Base-by-base conservation (phyloP, 2,113 vertebrate genomes). In the Prietella phreatophila region DNA sequence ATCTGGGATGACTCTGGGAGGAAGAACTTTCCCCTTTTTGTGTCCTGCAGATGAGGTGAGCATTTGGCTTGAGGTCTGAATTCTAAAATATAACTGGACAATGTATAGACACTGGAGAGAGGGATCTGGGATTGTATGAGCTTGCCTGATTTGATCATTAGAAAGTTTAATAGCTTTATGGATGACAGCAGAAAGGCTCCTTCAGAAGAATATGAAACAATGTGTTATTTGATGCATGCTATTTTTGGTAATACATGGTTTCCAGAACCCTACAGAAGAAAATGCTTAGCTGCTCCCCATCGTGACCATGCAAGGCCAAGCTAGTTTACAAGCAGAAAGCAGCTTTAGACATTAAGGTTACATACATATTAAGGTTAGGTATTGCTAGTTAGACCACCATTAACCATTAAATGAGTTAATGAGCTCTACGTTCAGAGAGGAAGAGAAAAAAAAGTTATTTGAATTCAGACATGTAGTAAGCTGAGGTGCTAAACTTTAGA, bases 1-100 rank as follows among this genome's bases (percentile, higher is more conserved):
- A 93, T 91, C 89, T 89, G 78, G 55, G 55, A 33, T 86, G 22
- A 76, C 78, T 88, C 65, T 82, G 86, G 11, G 63, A 91, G 81
- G 78, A 86, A 86, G 76, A 67, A 76, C 55, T 86, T 88, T 87
- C 55, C 63, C 36, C 47, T 55, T 56, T 69, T 75, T 80, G 84
- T 78, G 53, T 89, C 60, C 88, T 69, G 19, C 75, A 30, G 10
- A 71, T 82, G 58, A 84, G 83, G 82, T 22, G 25, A 82, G 63
- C 19, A 42, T 89, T 86, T 78, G n/a, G 65, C 8, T 69, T 50
- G 15, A 14, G n/a, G 50, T 65, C 9, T 75, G n/a, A 58, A 71
- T 13, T 79, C 39, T 78, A 17, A 79, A 86, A 33, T 67, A 36
- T 60, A 25, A 25, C 27, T 19, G 22, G 14, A 86, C n/a, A 36